Base-by-base conservation (phyloP, 30 jellyfish, hydroid and myxozoan species). In the Phacellophora camtschatica region DNA sequence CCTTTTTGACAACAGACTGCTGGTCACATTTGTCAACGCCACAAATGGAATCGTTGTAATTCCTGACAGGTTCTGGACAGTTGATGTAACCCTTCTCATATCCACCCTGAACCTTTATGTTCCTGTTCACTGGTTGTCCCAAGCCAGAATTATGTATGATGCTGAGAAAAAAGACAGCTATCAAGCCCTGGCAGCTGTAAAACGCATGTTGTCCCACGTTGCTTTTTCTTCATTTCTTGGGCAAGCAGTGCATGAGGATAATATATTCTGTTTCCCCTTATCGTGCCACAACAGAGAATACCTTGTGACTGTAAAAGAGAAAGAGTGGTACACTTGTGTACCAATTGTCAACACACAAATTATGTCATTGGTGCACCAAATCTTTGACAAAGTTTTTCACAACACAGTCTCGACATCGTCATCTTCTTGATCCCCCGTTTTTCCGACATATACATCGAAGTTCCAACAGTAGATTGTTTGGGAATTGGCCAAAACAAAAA, bases 21-120 rank as follows among this genome's bases (percentile, higher is more conserved):
- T 66, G 65, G 81, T 66, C 81, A 39, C 61, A 20, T 39, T 66
- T 66, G 55, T 66, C 81, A 18, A 66, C 81, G 11, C 81, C 81
- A 11, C 39, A 64, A 64, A 66, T 66, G 13, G 10, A 11, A 9
- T 18, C 4, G 88, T 87, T 87, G 88, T 87, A 87, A 39, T 55
- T 77, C 5, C 50, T 72, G 35, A 78, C 84, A 41, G 83, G 61
- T 62, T 39, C 28, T 42, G 96, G 94, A 58, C 85, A 86, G 4
- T 28, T 20, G 5, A 56, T 56, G 20, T 56, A 20, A 5, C 20
- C 36, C 37, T 19, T 25, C 25, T 56, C 71, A 39, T 56, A 56
- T 25, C 32, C 25, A n/a, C 71, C 71, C 20, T 56, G 20, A 35
- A n/a, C 25, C 71, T 56, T 56, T 56, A 25, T 28, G 37, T 22